Evolutionary conservation across 2,888 invertebrate species (phyloP).

Genomic region (Catocala sponsa): DNA sequence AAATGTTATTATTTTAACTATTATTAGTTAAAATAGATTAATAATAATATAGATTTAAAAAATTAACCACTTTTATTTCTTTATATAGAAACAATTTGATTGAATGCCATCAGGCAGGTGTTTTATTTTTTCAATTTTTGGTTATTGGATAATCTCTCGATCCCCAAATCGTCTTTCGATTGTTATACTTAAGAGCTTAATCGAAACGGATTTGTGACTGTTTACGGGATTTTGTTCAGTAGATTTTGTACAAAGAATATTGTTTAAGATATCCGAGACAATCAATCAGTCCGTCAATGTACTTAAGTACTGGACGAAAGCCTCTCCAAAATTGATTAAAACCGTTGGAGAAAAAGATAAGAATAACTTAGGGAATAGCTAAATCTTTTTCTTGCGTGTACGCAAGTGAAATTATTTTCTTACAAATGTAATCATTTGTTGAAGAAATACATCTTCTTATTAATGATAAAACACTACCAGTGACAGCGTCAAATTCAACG

Average conservation of each 20-base stretch:
- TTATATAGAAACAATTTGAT: too few relatives aligned
- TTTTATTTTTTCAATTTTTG: not conserved
- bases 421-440: too few relatives aligned
- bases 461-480: not conserved
- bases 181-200: conserved; percentile 11
- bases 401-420: too few relatives aligned
- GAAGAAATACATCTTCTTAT: too few relatives aligned
- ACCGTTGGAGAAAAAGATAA: not conserved
- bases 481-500: not conserved
- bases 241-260: conserved; percentile 2
- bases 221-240: conserved; percentile 8
- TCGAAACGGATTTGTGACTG: conserved; percentile 15
- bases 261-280: not conserved
- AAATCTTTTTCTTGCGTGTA: not conserved
- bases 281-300: not conserved
- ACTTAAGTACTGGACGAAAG: not conserved
- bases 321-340: not conserved
- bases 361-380: not conserved
- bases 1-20: too few relatives aligned
- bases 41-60: too few relatives aligned
- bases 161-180: conserved; percentile 8
- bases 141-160: not conserved
- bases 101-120: too few relatives aligned
- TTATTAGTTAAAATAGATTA: too few relatives aligned
- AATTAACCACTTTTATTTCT: too few relatives aligned